Percentiles rank a stretch among this genome's conserved stretches.
Evolutionary conservation across 64 coral and sea anemone genomes (phyloP).

Genomic region (Acropora yongei): DNA sequence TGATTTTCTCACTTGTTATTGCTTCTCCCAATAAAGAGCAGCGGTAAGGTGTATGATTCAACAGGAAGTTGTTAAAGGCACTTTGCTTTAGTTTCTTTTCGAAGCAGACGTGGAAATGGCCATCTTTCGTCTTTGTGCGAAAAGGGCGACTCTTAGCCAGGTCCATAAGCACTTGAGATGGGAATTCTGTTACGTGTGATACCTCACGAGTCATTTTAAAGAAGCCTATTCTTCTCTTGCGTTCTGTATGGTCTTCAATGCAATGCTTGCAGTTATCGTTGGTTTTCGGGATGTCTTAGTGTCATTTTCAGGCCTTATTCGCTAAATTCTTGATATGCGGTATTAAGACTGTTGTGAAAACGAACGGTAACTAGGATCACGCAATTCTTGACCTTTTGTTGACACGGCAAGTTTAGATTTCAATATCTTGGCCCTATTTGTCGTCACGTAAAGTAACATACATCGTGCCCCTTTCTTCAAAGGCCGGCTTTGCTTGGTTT

Average conservation of each 20-base stretch:
- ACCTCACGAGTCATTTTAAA: slow-evolving; percentile 31
- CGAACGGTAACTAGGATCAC: slow-evolving; percentile 16
- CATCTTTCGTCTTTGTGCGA: neutral
- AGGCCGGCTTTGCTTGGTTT: neutral
- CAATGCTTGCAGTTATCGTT: neutral
- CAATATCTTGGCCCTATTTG: neutral
- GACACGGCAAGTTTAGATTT: neutral
- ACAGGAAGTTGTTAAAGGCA: slow-evolving; percentile 31
- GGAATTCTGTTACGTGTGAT: slow-evolving; percentile 26
- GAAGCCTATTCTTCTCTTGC: neutral
- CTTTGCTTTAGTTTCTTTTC: slow-evolving; percentile 40
- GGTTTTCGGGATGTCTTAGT: neutral
- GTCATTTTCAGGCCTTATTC: neutral
- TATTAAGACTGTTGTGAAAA: neutral
- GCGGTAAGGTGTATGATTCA: slow-evolving; percentile 41
- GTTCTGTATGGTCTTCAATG: neutral
- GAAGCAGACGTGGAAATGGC: slow-evolving; percentile 36
- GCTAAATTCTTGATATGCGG: too few relatives aligned
- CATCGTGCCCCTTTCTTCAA: neutral
- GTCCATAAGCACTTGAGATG: slow-evolving; percentile 26
- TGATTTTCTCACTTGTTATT: neutral
- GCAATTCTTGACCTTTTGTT: slow-evolving; percentile 38
- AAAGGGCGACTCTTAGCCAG: slow-evolving; percentile 2
- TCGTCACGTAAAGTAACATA: neutral
- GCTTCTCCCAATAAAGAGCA: slow-evolving; percentile 15